A percentile compares a stretch with the other conserved stretches of the same genome.
Conservation (phyloP, 2,888 invertebrate genomes). For the Sericinus montela region DNA sequence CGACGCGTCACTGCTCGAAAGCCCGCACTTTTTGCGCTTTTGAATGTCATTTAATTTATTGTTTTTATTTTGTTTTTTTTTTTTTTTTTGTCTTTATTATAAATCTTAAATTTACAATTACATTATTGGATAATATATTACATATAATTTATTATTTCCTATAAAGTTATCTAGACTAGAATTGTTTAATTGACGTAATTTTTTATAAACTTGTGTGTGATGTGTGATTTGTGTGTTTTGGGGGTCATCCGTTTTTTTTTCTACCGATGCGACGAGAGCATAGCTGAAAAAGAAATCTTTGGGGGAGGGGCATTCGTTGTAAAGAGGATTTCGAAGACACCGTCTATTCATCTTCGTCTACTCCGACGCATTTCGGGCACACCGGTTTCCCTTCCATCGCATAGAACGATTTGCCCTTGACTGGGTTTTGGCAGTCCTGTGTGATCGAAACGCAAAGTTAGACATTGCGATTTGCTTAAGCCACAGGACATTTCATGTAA, state of each 20-base stretch:
- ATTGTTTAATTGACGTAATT: constrained; percentile 42
- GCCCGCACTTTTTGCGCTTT: constrained; percentile 5
- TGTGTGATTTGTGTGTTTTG: constrained; percentile 25
- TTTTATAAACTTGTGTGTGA: constrained; percentile 37
- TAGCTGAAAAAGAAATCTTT: constrained; percentile 69
- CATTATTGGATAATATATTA: constrained; percentile 77
- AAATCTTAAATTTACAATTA: constrained; percentile 74
- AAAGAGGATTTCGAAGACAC: constrained; percentile 43
- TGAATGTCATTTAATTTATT: constrained; percentile 29
- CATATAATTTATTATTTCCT: constrained; percentile 59
- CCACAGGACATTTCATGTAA: constrained; percentile 29
- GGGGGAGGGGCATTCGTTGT: constrained; percentile 66
- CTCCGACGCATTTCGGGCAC: constrained; percentile 95
- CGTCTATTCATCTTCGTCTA: constrained; percentile 88
- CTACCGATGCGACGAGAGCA: constrained; percentile 45
- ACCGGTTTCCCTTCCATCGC: constrained; percentile 98
- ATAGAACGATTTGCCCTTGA: constrained; percentile 97
- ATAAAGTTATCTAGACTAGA: constrained; percentile 49
- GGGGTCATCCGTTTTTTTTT: constrained; percentile 29
- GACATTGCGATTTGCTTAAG: constrained; percentile 30
- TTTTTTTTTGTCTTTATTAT: constrained; percentile 64
- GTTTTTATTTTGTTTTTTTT: constrained; percentile 35
- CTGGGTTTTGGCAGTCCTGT: constrained; percentile 96
- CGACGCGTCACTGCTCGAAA: constrained; percentile 27
- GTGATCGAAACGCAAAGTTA: constrained; percentile 37